phyloP scores from a whole-genome alignment of 2,113 vertebrate genomes.

The Tachuris rubrigastra region DNA sequence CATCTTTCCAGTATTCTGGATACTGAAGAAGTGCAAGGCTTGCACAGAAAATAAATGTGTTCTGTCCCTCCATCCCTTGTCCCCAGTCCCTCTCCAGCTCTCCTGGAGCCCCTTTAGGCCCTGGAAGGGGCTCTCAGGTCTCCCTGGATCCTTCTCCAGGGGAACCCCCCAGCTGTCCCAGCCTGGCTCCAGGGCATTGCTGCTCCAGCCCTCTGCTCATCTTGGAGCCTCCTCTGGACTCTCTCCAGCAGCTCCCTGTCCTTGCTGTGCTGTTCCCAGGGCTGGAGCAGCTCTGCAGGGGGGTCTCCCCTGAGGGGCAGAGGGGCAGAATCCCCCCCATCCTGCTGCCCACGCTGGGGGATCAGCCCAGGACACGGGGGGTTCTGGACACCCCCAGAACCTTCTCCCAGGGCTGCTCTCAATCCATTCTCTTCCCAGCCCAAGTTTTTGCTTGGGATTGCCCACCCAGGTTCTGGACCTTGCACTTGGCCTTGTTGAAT shows the following conservation, averaged over 20 bases:
- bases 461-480: too few relatives aligned
- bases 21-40: background rate
- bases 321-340: background rate
- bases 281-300: background rate
- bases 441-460: background rate
- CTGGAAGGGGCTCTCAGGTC: background rate
- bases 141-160: background rate
- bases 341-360: background rate
- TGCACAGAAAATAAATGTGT: background rate
- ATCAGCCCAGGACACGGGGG: background rate
- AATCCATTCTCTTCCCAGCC: background rate
- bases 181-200: background rate
- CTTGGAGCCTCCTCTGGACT: background rate
- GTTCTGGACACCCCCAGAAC: too few relatives aligned
- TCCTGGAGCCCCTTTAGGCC: background rate
- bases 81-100: background rate
- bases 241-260: background rate
- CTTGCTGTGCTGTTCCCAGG: background rate
- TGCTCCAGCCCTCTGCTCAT: background rate
- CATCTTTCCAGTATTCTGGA: background rate
- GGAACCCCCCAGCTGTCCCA: background rate
- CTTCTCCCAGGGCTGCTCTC: background rate
- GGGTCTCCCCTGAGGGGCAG: too few relatives aligned
- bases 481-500: background rate
- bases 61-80: background rate